Evolutionary conservation across 2,113 vertebrate species (phyloP).

Genomic region (Bujurquina vittata): DNA sequence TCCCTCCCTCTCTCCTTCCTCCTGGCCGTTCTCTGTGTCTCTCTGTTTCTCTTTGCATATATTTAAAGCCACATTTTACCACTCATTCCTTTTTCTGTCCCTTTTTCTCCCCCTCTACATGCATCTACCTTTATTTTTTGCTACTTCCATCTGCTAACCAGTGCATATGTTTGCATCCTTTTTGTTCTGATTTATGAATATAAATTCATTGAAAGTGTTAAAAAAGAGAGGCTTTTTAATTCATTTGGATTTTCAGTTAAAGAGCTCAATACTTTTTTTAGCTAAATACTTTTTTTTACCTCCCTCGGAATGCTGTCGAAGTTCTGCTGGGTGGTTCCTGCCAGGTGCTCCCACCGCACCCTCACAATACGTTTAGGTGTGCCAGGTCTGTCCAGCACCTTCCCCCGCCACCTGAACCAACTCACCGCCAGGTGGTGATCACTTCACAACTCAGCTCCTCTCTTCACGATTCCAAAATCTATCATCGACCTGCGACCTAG

Average conservation of each 20-base stretch:
- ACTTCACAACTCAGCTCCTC: too few relatives aligned
- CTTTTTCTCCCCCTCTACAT: not conserved
- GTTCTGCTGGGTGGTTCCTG: too few relatives aligned
- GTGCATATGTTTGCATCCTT: too few relatives aligned
- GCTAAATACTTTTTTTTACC: too few relatives aligned
- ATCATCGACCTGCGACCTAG: too few relatives aligned
- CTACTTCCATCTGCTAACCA: not conserved
- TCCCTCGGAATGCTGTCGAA: too few relatives aligned
- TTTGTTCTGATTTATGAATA: not conserved
- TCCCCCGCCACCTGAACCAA: too few relatives aligned
- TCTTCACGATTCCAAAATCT: too few relatives aligned
- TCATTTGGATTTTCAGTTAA: not conserved
- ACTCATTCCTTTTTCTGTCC: not conserved
- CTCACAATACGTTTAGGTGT: too few relatives aligned
- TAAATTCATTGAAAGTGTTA: not conserved
- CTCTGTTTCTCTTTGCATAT: slow-evolving; percentile 16
- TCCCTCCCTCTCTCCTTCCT: slow-evolving; percentile 24
- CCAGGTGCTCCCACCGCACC: too few relatives aligned
- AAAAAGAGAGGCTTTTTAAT: not conserved
- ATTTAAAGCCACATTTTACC: not conserved
- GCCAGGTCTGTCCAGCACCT: too few relatives aligned
- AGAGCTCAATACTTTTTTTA: not conserved
- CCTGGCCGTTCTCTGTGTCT: slow-evolving; percentile 34
- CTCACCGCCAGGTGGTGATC: too few relatives aligned
- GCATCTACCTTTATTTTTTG: not conserved